These are phyloP conservation scores for Psococerastis gibbosa DNA, from an alignment of 2,888 invertebrate genomes.

Conservation along the genomic window DNA sequence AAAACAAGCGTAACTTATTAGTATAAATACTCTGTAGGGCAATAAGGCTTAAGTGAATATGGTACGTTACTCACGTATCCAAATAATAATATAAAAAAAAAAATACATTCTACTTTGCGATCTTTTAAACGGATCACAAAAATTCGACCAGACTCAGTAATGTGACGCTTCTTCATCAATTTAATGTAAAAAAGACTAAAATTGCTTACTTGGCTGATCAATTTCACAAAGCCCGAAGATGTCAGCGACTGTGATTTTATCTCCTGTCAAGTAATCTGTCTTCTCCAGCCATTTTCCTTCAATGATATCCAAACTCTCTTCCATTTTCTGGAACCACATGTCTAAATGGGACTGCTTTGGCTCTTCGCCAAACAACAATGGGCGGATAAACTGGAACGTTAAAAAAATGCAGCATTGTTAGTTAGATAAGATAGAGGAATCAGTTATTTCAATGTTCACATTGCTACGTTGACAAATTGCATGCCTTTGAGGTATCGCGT, in stretches of 20 bases:
- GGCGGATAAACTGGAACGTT: constrained; percentile 20
- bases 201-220: constrained; percentile 26
- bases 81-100: no score
- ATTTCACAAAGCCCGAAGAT: constrained; percentile 27
- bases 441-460: not conserved
- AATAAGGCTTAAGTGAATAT: no score
- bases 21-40: no score
- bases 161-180: no score
- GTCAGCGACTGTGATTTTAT: constrained; percentile 26
- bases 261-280: constrained; percentile 22
- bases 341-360: constrained; percentile 19
- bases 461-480: no score
- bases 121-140: no score
- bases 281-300: constrained; percentile 22
- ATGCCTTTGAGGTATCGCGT: no score
- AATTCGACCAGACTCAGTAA: no score
- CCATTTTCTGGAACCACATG: constrained; percentile 20
- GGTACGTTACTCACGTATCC: no score
- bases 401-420: not conserved
- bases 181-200: no score
- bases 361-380: constrained; percentile 21
- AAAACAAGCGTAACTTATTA: no score
- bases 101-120: no score
- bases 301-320: constrained; percentile 21
- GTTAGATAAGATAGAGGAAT: not conserved